Conservation (phyloP, 2,888 invertebrate genomes). For the Leptopilina drosophilae region DNA sequence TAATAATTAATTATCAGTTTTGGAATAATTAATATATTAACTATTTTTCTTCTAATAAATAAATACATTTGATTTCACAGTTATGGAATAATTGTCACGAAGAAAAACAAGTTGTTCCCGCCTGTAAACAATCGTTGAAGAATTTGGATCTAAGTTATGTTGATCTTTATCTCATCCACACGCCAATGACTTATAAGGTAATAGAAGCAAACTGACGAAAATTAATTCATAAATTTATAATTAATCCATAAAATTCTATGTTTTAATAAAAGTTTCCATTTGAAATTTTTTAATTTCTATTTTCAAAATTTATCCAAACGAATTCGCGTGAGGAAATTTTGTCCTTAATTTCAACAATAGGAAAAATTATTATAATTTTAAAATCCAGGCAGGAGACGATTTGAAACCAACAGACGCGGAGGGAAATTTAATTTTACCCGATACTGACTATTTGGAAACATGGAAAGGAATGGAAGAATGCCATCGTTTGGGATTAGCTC, state of each 20-base stretch:
- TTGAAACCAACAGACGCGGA: conserved; percentile 82
- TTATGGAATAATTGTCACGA: conserved; percentile 83
- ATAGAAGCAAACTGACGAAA: not conserved
- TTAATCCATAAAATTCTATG: no score
- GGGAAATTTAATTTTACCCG: conserved; percentile 81
- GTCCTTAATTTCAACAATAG: not conserved
- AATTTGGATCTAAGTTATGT: conserved; percentile 80
- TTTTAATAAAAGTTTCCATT: conserved; percentile 11
- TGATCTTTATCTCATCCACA: conserved; percentile 81
- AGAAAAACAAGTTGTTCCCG: conserved; percentile 79
- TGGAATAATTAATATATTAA: no score
- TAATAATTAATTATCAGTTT: not conserved
- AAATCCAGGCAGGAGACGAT: conserved; percentile 81
- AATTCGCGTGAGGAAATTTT: not conserved
- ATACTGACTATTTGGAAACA: conserved; percentile 85
- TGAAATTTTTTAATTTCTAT: no score
- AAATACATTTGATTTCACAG: conserved; percentile 65
- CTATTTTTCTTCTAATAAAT: no score
- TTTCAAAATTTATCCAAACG: no score
- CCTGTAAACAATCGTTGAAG: conserved; percentile 76
- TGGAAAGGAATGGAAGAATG: conserved; percentile 88
- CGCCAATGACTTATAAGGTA: conserved; percentile 81
- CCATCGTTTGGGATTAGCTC: conserved; percentile 80
- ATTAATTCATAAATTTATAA: no score
- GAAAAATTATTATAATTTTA: not conserved